Percentiles rank a stretch among this genome's conserved stretches.
phyloP scores from a whole-genome alignment of 2,888 invertebrate species.

The Diarsia rubi region DNA sequence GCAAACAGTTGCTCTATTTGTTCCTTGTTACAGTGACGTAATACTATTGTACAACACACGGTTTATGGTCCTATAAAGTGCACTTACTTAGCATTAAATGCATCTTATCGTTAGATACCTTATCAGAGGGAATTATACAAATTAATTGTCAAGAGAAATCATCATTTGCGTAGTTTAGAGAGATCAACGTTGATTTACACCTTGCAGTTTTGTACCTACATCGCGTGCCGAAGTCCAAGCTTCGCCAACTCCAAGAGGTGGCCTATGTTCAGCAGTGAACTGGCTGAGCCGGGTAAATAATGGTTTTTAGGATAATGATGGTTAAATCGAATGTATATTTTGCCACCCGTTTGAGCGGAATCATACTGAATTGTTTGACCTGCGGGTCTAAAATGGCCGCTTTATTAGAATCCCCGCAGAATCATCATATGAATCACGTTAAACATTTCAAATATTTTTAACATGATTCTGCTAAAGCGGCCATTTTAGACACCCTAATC shows the following conservation, averaged over 20 bases:
- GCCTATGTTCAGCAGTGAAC: not conserved
- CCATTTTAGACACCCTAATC: too few species aligned
- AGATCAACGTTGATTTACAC: constrained; percentile 1
- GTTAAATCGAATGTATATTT: not conserved
- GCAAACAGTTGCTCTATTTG: constrained; percentile 24
- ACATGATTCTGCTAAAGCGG: too few species aligned
- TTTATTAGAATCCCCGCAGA: too few species aligned
- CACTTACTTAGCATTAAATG: constrained; percentile 29
- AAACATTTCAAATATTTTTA: too few species aligned
- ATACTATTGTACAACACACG: constrained; percentile 17
- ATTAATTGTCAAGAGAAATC: constrained; percentile 19
- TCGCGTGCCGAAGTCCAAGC: not conserved
- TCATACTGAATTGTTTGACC: not conserved
- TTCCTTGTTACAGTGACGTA: constrained; percentile 1
- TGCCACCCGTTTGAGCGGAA: not conserved
- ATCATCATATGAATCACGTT: too few species aligned
- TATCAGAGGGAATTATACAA: constrained; percentile 15
- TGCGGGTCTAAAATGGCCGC: too few species aligned
- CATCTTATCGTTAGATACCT: constrained; percentile 31
- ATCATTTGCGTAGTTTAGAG: too few species aligned
- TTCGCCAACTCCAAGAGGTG: too few species aligned
- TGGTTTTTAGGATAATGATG: not conserved
- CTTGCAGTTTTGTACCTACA: not conserved
- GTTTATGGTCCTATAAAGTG: constrained; percentile 58
- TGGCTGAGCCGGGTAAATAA: not conserved